Percentiles rank a stretch among this genome's conserved stretches.
phyloP scores from a whole-genome alignment of 1,140 invertebrate genomes.

The Pseudomyrmex dendroicus region DNA sequence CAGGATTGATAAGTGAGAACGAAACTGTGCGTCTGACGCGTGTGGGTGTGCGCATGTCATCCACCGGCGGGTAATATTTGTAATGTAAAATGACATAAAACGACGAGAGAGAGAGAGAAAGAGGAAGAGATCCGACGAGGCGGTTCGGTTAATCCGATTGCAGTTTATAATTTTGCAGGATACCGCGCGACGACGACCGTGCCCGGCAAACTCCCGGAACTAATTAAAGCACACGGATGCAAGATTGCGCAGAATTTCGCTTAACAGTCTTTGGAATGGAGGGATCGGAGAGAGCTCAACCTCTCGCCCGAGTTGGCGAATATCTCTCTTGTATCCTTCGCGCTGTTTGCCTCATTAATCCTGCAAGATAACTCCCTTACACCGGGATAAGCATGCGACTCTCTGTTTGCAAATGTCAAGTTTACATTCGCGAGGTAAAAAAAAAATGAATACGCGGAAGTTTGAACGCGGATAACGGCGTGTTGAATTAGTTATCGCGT shows the following conservation, averaged over 20 bases:
- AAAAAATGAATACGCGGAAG: too few relatives aligned
- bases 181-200: slow-evolving; percentile 24
- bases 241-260: slow-evolving; percentile 15
- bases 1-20: slow-evolving; percentile 4
- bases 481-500: too few relatives aligned
- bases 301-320: neutral
- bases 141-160: slow-evolving; percentile 34
- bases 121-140: neutral
- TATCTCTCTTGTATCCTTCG: neutral
- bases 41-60: too few relatives aligned
- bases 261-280: neutral
- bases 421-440: too few relatives aligned
- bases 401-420: too few relatives aligned
- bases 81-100: neutral
- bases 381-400: too few relatives aligned
- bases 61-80: too few relatives aligned
- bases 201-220: slow-evolving; percentile 17
- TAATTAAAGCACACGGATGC: slow-evolving; percentile 51
- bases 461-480: too few relatives aligned
- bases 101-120: neutral
- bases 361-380: neutral
- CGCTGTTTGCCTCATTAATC: slow-evolving; percentile 13
- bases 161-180: slow-evolving; percentile 51
- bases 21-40: too few relatives aligned
- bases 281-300: neutral